Percentiles rank a stretch among this genome's conserved stretches.
These are phyloP conservation scores for Drosophila neocordata DNA, from an alignment of 1,140 invertebrate genomes.

Conservation along the genomic window DNA sequence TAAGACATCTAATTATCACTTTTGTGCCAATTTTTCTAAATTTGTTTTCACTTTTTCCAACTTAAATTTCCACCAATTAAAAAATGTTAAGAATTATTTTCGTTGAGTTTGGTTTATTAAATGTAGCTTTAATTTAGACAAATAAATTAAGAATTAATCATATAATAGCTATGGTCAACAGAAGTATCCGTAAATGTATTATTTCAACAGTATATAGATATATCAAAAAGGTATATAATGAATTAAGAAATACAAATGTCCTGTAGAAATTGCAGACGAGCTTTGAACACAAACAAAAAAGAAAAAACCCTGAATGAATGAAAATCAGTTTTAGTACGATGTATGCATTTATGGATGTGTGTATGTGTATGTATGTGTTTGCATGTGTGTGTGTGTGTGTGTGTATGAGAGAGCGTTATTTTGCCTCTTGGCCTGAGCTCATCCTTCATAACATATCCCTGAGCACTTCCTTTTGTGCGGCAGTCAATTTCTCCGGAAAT, in stretches of 20 bases:
- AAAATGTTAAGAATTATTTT: slow-evolving; percentile 35
- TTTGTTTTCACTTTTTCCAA: too few species aligned
- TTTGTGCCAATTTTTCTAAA: too few species aligned
- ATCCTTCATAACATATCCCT: slow-evolving; percentile 91
- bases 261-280: slow-evolving; percentile 46
- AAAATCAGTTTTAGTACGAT: slow-evolving; percentile 35
- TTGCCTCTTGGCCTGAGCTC: not conserved
- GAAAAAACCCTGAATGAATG: slow-evolving; percentile 33
- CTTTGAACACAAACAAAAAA: slow-evolving; percentile 53
- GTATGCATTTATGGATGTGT: slow-evolving; percentile 18
- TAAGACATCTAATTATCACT: too few species aligned
- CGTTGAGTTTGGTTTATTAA: slow-evolving; percentile 69
- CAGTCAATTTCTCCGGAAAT: slow-evolving; percentile 94
- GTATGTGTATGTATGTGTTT: slow-evolving; percentile 20
- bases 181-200: slow-evolving; percentile 54
- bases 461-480: slow-evolving; percentile 94
- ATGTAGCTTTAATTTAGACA: slow-evolving; percentile 77
- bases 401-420: slow-evolving; percentile 29
- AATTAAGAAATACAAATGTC: slow-evolving; percentile 35
- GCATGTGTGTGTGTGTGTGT: slow-evolving; percentile 22
- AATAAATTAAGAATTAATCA: slow-evolving; percentile 79
- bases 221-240: not conserved
- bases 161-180: slow-evolving; percentile 78
- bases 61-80: slow-evolving; percentile 21
- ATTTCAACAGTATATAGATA: slow-evolving; percentile 48